phyloP scores from a whole-genome alignment of 2,888 invertebrate genomes.

The Rhaphigaster nebulosa region DNA sequence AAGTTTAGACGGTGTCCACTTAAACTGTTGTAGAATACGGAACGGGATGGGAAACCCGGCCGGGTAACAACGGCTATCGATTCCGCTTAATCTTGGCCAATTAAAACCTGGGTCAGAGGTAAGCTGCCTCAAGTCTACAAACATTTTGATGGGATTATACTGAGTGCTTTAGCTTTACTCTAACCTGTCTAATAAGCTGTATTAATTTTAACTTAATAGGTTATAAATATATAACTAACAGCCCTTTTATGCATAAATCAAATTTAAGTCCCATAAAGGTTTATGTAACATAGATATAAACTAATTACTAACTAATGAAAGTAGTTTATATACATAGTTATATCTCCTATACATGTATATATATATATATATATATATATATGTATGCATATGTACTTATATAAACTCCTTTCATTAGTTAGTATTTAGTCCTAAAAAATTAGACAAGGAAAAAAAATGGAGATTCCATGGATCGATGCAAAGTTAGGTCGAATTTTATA shows the following conservation, averaged over 20 bases:
- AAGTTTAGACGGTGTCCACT: neutral
- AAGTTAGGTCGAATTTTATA: no score
- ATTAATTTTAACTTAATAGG: neutral
- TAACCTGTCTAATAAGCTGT: neutral
- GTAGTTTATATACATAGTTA: no score
- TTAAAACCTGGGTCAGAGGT: constrained; percentile 36
- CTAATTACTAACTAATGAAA: no score
- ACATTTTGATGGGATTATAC: neutral
- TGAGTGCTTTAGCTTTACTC: neutral
- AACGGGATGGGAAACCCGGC: neutral
- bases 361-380: no score
- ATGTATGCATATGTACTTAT: no score
- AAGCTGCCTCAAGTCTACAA: neutral
- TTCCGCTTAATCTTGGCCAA: constrained; percentile 6
- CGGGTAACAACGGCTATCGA: neutral
- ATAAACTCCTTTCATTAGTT: no score
- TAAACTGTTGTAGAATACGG: neutral
- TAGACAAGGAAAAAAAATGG: no score
- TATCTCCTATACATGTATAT: no score
- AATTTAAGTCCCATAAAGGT: no score
- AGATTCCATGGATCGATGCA: no score
- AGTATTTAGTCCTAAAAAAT: no score
- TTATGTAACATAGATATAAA: no score
- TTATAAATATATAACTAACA: neutral
- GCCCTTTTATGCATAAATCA: neutral